These are phyloP conservation scores for Acrocephalus kingi DNA, from an alignment of 2,113 vertebrate genomes.

Conservation along the genomic window DNA sequence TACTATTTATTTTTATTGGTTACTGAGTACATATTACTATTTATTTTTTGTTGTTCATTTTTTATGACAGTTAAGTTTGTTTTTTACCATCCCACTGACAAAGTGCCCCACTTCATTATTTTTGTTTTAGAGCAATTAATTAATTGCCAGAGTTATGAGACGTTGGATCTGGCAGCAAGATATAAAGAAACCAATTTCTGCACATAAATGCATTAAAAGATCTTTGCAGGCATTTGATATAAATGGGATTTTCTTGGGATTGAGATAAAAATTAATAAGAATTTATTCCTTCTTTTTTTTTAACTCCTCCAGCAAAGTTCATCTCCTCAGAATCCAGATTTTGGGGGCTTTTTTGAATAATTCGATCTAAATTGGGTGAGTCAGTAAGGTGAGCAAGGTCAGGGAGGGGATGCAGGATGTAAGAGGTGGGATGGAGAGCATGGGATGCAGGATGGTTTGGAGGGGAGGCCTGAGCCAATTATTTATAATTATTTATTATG, in stretches of 20 bases:
- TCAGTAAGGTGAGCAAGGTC: not conserved
- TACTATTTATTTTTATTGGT: not conserved
- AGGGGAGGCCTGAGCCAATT: not conserved
- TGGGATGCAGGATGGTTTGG: not conserved
- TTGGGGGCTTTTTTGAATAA: fast-evolving
- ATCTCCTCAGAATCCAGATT: not conserved
- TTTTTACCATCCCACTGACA: not conserved
- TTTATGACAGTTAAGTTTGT: not conserved
- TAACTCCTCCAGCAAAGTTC: not conserved
- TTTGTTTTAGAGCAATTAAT: not conserved
- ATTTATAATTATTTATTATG: not conserved
- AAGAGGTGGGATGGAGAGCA: not conserved
- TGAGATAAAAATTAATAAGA: not conserved
- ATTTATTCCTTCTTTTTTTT: not conserved
- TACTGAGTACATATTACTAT: not conserved
- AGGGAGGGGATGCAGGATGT: not conserved
- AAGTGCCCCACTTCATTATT: not conserved
- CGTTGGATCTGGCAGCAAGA: not conserved
- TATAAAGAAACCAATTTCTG: not conserved
- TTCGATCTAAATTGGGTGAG: not conserved
- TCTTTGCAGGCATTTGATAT: not conserved
- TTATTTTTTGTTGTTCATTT: not conserved
- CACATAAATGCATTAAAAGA: not conserved
- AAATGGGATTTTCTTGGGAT: not conserved
- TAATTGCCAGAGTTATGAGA: not conserved